Percentiles rank a stretch among this genome's conserved stretches.
phyloP scores from a whole-genome alignment of 2,797 vertebrate species.

The Neosalanx taihuensis region DNA sequence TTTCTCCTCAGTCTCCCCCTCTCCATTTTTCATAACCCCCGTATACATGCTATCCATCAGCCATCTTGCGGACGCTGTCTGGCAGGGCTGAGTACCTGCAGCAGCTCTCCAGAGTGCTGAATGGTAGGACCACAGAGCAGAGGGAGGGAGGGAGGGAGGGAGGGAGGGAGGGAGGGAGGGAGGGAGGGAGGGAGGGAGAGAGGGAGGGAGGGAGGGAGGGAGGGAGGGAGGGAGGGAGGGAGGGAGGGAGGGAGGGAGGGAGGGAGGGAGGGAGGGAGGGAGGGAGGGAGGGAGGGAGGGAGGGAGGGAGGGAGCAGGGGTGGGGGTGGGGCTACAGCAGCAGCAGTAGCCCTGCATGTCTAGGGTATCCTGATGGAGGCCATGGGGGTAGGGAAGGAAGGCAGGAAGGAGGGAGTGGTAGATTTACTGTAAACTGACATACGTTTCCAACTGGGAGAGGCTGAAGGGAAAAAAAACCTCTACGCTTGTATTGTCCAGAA shows the following conservation, averaged over 20 bases:
- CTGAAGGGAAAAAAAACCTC: constrained; percentile 29
- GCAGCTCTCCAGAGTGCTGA: constrained; percentile 76
- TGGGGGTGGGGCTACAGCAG: constrained; percentile 35
- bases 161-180: background rate
- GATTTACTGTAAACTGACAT: constrained; percentile 54
- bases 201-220: constrained; percentile 41
- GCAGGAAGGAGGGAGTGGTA: constrained; percentile 33
- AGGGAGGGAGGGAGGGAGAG: constrained; percentile 50
- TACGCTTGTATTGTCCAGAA: background rate
- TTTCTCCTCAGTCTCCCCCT: constrained; percentile 35
- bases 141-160: constrained; percentile 40
- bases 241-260: constrained; percentile 33
- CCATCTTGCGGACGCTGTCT: constrained; percentile 55
- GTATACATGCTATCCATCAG: constrained; percentile 59
- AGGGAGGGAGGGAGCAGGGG: background rate
- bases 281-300: constrained; percentile 40
- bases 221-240: constrained; percentile 26
- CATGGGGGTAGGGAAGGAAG: constrained; percentile 54
- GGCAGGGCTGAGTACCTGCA: constrained; percentile 65
- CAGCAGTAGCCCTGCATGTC: constrained; percentile 46
- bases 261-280: constrained; percentile 23
- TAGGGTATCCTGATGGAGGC: constrained; percentile 59
- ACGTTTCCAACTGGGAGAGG: constrained; percentile 35
- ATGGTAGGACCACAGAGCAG: constrained; percentile 59
- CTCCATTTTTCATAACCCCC: constrained; percentile 51